Evolutionary conservation across 2,113 vertebrate genomes (phyloP).

Genomic region (Sander vitreus): DNA sequence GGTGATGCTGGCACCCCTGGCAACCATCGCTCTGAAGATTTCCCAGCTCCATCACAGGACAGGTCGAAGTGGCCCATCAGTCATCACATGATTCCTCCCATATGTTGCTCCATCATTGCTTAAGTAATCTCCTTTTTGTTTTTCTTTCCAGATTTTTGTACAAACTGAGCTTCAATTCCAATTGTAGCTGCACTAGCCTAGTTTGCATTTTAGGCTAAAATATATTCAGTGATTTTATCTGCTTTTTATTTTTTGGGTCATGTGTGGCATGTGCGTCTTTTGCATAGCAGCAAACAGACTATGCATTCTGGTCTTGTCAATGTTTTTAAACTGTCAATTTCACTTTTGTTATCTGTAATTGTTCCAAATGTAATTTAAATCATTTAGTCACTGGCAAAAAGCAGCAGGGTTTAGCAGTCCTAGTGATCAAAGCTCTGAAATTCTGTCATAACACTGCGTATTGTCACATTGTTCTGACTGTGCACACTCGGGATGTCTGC

Average conservation of each 20-base stretch:
- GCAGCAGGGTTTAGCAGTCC: neutral
- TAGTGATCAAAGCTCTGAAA: conserved; percentile 9
- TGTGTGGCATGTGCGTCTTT: conserved; percentile 14
- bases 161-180: conserved; percentile 46
- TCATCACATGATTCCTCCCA: conserved; percentile 88
- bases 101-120: neutral
- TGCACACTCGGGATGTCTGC: neutral
- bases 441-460: neutral
- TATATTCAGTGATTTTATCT: conserved; percentile 10
- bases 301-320: neutral
- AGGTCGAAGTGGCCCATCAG: conserved; percentile 89
- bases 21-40: conserved; percentile 93
- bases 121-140: conserved; percentile 1
- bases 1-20: conserved; percentile 93
- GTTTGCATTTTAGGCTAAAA: conserved; percentile 32
- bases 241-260: conserved; percentile 54
- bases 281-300: neutral
- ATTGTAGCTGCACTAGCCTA: conserved; percentile 1
- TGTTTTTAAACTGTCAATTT: neutral
- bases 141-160: conserved; percentile 52
- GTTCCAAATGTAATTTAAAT: neutral
- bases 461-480: neutral
- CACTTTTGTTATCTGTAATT: neutral
- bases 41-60: conserved; percentile 93
- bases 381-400: conserved; percentile 9